Base-by-base conservation (phyloP, 2,888 invertebrate genomes). In the Hemithea aestivaria region DNA sequence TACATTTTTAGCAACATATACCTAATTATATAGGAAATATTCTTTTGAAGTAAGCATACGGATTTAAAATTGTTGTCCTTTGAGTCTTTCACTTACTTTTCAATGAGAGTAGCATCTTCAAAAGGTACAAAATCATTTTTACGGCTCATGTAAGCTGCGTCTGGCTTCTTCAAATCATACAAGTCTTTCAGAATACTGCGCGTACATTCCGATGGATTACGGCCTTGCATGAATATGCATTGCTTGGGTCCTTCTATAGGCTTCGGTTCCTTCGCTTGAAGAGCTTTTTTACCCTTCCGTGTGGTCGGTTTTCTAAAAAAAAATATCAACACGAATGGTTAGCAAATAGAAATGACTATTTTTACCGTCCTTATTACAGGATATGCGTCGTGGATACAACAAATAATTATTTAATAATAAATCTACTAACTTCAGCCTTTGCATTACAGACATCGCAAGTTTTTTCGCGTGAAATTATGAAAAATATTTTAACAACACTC, bases 81-180 rank as follows among this genome's bases (percentile, higher is more conserved):
- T 20, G 9, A 6, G 7, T 26, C 27, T 9, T 21, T 35, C n/a
- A 73, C 88, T 78, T 77, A 91, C 90, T 89, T 89, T 78, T 96
- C 95, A 48, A 99, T 84, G 2, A 94, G 91, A 0, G 93, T 91
- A 0, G 91, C 88, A 83, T 98, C 94, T 83, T 99, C 99, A 79
- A 99, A 98, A 0, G 98, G 96, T 9, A 95, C 90, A 45, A 97
- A 91, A 50, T 96, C 95, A 87, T 98, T 96, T 70, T 95, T 96
- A 42, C 93, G 90, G 10, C 88, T 90, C 23, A 96, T 77, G 53
- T 93, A 91, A 5, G 91, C 90, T 0, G 93, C 92, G 61, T 96
- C 90, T 5, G 96, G 96, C 64, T 96, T 97, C 69, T 96, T 97
- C 16, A 98, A 74, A 60, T 92, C 88, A 62, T 94, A 93, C 77